These are phyloP conservation scores for Melitaea athalia DNA, from an alignment of 2,888 invertebrate genomes.

Conservation along the genomic window DNA sequence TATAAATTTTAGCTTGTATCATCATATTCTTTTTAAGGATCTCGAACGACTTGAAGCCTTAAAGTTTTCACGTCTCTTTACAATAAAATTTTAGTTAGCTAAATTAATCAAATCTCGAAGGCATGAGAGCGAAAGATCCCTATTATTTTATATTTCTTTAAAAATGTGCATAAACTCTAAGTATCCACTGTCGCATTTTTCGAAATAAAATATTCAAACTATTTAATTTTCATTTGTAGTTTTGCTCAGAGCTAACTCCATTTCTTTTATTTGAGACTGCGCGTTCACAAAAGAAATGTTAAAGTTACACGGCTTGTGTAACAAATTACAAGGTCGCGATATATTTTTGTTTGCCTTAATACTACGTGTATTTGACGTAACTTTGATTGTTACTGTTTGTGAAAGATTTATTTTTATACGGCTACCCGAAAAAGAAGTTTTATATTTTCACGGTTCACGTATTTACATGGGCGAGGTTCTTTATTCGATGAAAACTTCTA, in stretches of 20 bases:
- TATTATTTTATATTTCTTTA: neutral
- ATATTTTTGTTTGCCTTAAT: constrained; percentile 16
- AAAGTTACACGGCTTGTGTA: constrained; percentile 9
- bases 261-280: constrained; percentile 15
- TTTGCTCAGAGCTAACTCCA: constrained; percentile 16
- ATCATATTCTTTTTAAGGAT: no score
- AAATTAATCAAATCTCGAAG: neutral
- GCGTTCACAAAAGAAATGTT: constrained; percentile 13
- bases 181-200: constrained; percentile 1
- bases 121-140: neutral
- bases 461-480: neutral
- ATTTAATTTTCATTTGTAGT: constrained; percentile 19
- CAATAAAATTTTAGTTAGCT: neutral
- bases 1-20: no score
- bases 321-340: constrained; percentile 17
- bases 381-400: neutral
- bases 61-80: no score
- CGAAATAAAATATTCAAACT: constrained; percentile 19
- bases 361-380: constrained; percentile 3
- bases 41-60: neutral
- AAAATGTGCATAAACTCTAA: neutral
- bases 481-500: neutral
- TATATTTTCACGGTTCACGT: neutral
- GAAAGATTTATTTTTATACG: neutral
- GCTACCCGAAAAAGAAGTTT: neutral